Evolutionary conservation across 2,113 vertebrate genomes (phyloP), one percentile per base, ranked within the genome.

Genomic region (Octodon degus): DNA sequence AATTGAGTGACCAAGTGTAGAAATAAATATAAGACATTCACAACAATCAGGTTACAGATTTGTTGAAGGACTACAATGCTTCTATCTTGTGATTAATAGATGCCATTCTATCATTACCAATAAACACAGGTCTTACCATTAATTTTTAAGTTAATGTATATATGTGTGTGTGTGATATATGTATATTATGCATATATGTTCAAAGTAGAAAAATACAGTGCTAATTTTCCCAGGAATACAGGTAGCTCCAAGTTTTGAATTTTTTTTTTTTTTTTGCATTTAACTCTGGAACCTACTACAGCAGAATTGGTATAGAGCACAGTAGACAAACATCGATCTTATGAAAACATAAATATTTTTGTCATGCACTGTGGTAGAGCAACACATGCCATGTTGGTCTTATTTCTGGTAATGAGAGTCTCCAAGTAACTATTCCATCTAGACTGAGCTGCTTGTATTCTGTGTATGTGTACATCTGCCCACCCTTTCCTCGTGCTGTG

Each of bases 341-440:
- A 50, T 32, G 14, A 27, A 77, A 76, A 6, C 24, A 16, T 7
- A 50, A 47, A 50, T 79, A 17, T 32, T 47, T 43, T 30, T 30
- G 27, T 50, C 76, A 12, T 50, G 16, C 55, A 16, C 5, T 32
- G 22, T 80, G 6, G 12, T 91, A n/a, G 65, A 72, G 86, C 92
- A 63, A 77, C 0, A 84, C 43, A 84, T 93, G 27, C 11, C 19
- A 77, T 58, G 72, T 95, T 86, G 43, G 9, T 88, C 19, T 96
- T 93, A 85, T 95, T 95, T 77, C 37, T 55, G 3, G 27, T 34
- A 88, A 77, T 2, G 60, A 55, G 5, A 77, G 4, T 37, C 32
- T 82, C 70, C 43, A 93, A 91, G 70, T 92, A 30, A 93, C 80
- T 87, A 17, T 11, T 91, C 5, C 17, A 60, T 65, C 74, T 84